Conservation (phyloP, 2,113 vertebrate species). For the Hippopotamus amphibius region DNA sequence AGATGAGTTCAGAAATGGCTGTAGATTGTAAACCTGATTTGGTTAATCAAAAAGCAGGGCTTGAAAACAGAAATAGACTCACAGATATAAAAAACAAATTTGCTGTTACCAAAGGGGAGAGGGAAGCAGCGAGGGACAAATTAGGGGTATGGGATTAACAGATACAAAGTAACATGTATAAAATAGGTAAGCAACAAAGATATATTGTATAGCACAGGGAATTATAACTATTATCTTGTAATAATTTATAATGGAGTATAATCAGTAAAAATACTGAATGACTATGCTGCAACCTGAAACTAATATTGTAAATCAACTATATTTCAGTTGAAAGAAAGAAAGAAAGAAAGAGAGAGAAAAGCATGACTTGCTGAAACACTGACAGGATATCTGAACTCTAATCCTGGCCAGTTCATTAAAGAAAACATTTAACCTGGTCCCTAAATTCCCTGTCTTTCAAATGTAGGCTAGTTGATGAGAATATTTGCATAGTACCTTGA, state of each 20-base stretch:
- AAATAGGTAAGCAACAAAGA: not conserved
- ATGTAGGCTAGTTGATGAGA: not conserved
- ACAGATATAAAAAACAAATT: not conserved
- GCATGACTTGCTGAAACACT: not conserved
- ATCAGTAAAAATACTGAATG: not conserved
- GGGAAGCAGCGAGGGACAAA: not conserved
- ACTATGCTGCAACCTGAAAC: not conserved
- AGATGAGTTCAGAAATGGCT: not conserved
- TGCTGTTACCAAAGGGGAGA: not conserved
- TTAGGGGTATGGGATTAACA: not conserved
- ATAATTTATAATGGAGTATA: not conserved
- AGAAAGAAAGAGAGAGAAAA: not conserved
- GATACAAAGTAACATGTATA: not conserved
- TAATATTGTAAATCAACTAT: not conserved
- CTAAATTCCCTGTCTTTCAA: slow-evolving; percentile 68
- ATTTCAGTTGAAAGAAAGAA: not conserved
- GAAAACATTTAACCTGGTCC: not conserved
- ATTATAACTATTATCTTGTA: not conserved
- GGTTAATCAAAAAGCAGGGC: slow-evolving; percentile 9
- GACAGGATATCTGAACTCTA: not conserved
- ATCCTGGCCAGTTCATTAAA: not conserved
- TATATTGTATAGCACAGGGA: not conserved
- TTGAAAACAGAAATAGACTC: not conserved
- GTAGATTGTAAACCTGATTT: not conserved
- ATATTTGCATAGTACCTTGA: slow-evolving; percentile 7